phyloP scores from a whole-genome alignment of 1,140 invertebrate genomes.

The Chrysopa pallens region DNA sequence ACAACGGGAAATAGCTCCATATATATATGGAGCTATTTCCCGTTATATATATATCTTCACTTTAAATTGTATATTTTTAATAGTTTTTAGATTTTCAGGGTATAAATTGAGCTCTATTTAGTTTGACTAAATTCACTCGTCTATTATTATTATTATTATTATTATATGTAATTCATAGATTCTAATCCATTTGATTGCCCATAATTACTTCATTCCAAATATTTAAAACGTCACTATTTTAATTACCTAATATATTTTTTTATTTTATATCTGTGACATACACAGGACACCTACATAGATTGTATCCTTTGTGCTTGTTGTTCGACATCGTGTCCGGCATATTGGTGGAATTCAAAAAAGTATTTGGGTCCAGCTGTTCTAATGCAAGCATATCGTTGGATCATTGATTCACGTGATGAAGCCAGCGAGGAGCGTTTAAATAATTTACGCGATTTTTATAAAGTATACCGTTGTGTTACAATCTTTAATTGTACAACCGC shows the following conservation, averaged over 20 bases:
- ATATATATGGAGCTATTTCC: too few relatives aligned
- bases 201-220: neutral
- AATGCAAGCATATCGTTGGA: conserved; percentile 88
- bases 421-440: conserved; percentile 59
- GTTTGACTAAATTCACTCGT: too few relatives aligned
- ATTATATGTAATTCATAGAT: neutral
- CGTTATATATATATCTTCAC: too few relatives aligned
- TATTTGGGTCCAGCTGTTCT: conserved; percentile 92
- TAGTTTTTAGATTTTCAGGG: too few relatives aligned
- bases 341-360: conserved; percentile 97
- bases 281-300: conserved; percentile 51
- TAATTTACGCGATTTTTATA: conserved; percentile 75
- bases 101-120: too few relatives aligned
- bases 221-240: neutral
- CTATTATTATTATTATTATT: too few relatives aligned
- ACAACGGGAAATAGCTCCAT: too few relatives aligned
- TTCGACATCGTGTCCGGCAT: conserved; percentile 88
- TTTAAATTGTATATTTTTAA: too few relatives aligned
- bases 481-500: conserved; percentile 91
- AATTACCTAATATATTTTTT: neutral
- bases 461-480: conserved; percentile 88
- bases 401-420: conserved; percentile 90
- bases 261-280: conserved; percentile 22
- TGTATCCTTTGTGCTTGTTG: conserved; percentile 97
- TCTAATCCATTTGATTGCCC: neutral